Base-by-base conservation (phyloP, 1,140 invertebrate species). In the Apolygus lucorum region DNA sequence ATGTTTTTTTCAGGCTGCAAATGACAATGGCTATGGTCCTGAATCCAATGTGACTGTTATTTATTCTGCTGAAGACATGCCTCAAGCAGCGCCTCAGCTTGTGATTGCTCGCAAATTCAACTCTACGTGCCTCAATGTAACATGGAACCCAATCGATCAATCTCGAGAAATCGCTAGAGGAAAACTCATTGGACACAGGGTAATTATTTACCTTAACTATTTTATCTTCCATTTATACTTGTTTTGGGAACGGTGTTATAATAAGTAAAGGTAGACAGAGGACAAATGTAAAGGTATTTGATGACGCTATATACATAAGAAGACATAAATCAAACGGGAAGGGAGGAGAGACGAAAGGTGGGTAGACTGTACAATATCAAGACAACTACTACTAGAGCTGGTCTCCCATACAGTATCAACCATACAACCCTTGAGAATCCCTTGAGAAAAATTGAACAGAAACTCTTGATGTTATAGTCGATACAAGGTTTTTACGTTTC, bases 31-130 rank as follows among this genome's bases (percentile, higher is more conserved):
- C 4, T 79, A 79, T 22, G 95, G 96, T 1, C 93, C 93, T 0
- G 85, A 89, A 65, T 95, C 93, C 68, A 83, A 88, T 22, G 81
- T 88, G 1, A 84, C 84, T 0, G 84, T 85, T 0, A 88, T 98
- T 69, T 95, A 88, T 77, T 96, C 93, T 26, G 95, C 96, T 2
- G 95, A 98, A 82, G 92, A 95, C 77, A 95, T 96, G 90, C 95
- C 96, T 1, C 88, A 90, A 76, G 90, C 90, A 25, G 89, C 93
- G 2, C 95, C 95, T 8, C 90, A 92, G 72, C 83, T 88, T 75
- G 89, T 96, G 0, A 81, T 82, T 24, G 89, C 92, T 0, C 73
- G 82, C 14, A 86, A 90, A 0, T 94, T 85, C 77, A 98, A 98
- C 79, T 93, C 93, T 0, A 97, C 96, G 0, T 87, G 93, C 26